Percentiles rank a stretch among this genome's conserved stretches.
Conservation (phyloP, 1,140 invertebrate species). For the Calephelis nemesis region DNA sequence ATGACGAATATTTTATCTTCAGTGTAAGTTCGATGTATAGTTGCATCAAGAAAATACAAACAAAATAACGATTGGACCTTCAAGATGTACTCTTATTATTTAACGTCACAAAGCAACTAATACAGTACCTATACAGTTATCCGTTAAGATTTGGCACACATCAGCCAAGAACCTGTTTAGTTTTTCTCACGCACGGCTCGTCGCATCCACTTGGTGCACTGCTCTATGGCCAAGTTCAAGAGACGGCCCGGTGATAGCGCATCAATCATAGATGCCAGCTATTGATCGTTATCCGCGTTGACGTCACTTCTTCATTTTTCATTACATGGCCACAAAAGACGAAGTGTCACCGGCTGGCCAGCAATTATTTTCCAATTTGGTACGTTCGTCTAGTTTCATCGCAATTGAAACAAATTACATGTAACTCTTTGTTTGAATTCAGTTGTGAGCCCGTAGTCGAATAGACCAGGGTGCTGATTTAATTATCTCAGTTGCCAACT, state of each 20-base stretch:
- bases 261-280: constrained; percentile 31
- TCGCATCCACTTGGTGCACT: constrained; percentile 1
- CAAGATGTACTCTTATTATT: no score
- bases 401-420: constrained; percentile 37
- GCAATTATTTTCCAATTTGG: constrained; percentile 57
- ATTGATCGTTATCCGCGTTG: constrained; percentile 46
- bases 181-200: constrained; percentile 8
- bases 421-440: constrained; percentile 25
- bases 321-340: constrained; percentile 41
- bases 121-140: background rate
- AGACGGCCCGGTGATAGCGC: constrained; percentile 20
- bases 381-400: constrained; percentile 29
- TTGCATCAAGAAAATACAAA: no score
- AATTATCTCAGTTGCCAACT: no score
- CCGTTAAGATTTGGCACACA: constrained; percentile 1
- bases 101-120: no score
- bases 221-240: constrained; percentile 19
- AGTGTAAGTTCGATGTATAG: no score
- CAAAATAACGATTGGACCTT: no score
- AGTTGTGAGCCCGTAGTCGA: constrained; percentile 16
- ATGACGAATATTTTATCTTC: no score
- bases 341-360: constrained; percentile 35
- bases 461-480: no score
- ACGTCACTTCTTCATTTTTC: constrained; percentile 59
- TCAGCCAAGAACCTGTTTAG: background rate